phyloP scores from a whole-genome alignment of 2,113 vertebrate genomes.

The Gadus macrocephalus region DNA sequence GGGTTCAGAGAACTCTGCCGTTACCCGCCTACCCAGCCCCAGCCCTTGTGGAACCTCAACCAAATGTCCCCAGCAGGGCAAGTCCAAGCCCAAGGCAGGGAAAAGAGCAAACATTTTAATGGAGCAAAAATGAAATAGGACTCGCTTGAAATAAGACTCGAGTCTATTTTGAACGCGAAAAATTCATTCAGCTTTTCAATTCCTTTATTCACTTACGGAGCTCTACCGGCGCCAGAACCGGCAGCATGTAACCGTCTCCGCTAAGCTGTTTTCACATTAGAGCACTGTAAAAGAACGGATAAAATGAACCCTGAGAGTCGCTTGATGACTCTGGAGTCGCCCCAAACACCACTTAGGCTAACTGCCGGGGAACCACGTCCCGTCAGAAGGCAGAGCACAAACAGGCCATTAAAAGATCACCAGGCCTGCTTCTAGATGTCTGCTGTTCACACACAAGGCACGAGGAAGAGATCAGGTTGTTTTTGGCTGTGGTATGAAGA shows the following conservation, averaged over 20 bases:
- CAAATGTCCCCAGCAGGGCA: too few relatives aligned
- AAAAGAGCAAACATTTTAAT: neutral
- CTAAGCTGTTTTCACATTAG: constrained; percentile 25
- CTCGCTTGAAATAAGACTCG: too few relatives aligned
- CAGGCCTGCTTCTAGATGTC: neutral
- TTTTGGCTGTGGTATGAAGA: too few relatives aligned
- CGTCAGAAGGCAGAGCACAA: constrained; percentile 16
- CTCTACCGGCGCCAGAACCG: neutral
- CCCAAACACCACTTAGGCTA: constrained; percentile 22
- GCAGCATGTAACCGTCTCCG: neutral
- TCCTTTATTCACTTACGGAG: too few relatives aligned
- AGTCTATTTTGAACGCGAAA: too few relatives aligned
- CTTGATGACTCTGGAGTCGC: constrained; percentile 34
- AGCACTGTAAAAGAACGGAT: constrained; percentile 45
- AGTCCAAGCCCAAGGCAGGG: too few relatives aligned
- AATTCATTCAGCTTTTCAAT: too few relatives aligned
- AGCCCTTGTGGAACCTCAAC: neutral
- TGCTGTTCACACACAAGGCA: too few relatives aligned
- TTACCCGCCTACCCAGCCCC: neutral
- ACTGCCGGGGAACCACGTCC: constrained; percentile 1
- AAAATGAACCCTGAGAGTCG: constrained; percentile 27
- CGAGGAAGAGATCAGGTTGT: too few relatives aligned
- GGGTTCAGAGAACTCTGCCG: constrained; percentile 16
- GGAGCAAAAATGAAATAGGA: neutral
- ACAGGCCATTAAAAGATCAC: neutral